Base-by-base conservation (phyloP, 2,888 invertebrate species). In the Drosophila koepferae region DNA sequence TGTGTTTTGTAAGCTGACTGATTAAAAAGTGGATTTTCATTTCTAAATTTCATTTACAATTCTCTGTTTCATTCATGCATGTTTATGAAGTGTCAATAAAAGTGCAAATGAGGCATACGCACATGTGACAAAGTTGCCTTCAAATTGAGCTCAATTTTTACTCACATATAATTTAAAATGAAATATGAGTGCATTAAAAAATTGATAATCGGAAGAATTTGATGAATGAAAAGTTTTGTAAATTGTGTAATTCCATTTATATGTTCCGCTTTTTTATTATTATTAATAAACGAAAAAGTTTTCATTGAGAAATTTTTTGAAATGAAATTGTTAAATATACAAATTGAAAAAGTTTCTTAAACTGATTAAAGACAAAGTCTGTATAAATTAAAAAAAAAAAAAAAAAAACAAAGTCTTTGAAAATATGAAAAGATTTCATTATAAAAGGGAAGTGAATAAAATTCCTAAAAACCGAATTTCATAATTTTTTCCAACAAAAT, bases 1-100 rank as follows among this genome's bases (percentile, higher is more conserved):
- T 64, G 51, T 44, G 12, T 88, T 86, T 87, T 77, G 82, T 74
- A 84, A 84, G 74, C 53, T 48, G 59, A 12, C 40, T 38, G 70
- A 70, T 73, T 70, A 60, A 23, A 10, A 23, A 14, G 6, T 18
- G 8, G 10, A n/a, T 31, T 31, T 31, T 44, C 34, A 44, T 58
- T 34, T 31, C 14, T 28, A 40, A n/a, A n/a, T 53, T 43, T 34
- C 14, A 43, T 56, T 36, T 23, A 38, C 20, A 43, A 20, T 31
- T 38, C n/a, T 20, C 28, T 23, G 28, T 7, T 51, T 20, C 51
- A 55, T 51, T 41, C 53, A 60, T 41, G 51, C n/a, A 23, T 61
- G 44, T 61, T 67, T 58, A 55, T 46, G 8, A 34, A 36, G 58
- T 80, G 66, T 64, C 48, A 53, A 40, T 3, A 16, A 16, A 59